Base-by-base conservation (phyloP, 2,888 invertebrate species). In the Augiades crinisus region DNA sequence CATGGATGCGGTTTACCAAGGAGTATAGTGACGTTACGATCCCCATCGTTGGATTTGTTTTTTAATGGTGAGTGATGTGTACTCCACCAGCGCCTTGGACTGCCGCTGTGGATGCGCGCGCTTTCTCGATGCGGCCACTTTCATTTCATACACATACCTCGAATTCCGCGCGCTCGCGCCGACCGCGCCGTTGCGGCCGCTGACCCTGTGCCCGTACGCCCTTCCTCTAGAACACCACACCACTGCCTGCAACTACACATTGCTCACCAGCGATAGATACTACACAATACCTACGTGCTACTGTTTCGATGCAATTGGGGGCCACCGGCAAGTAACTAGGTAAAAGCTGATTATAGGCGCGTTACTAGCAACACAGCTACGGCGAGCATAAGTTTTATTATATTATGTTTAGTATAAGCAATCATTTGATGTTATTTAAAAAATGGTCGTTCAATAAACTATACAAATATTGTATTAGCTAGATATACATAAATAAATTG, bases 91-190 rank as follows among this genome's bases (percentile, higher is more conserved):
- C 73, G 63, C 67, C 70, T 61, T 69, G 74, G 72, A 72, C 67
- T 67, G 65, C 72, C 64, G 64, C 70, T 65, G 72, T 79, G 72
- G 82, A 82, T 80, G 85, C 85, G 88, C 86, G 87, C 87, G 89
- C 89, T 88, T 88, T 88, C 88, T 80, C 88, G 86, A 79, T 82
- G 78, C 82, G 81, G 83, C 84, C 86, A 87, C 88, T 89, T 89
- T 88, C 89, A 87, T 87, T 88, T 88, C 85, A 87, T 86, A 87
- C 86, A 84, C 88, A 89, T 89, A 87, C 82, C 78, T 86, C 76
- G 86, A 84, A 88, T 88, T 86, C 88, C 88, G 78, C 82, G 80
- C 79, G 83, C 77, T 78, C 75, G 81, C 78, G 76, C 77, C 80
- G 82, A 76, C 76, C 78, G 78, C 75, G 73, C 77, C 59, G 75